Evolutionary conservation across 2,888 invertebrate species (phyloP), one percentile per base, ranked within the genome.

Genomic region (Allophyes oxyacanthae): DNA sequence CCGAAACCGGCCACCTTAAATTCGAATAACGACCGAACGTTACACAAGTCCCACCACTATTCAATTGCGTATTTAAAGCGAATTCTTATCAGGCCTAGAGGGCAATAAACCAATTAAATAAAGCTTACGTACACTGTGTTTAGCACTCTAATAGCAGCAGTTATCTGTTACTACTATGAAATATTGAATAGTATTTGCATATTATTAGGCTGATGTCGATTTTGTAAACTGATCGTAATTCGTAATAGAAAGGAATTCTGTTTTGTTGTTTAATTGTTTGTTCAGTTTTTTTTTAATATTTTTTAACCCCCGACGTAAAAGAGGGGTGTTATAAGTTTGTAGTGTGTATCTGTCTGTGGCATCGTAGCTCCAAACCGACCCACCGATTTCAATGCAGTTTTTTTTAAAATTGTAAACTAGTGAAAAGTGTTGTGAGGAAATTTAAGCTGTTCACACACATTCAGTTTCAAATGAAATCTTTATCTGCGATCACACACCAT

Each of bases 21-120:
- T 65, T 65, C 44, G 34, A 30, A 9, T 45, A 45, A 61, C 20
- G 48, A 41, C 40, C 13, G 8, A 8, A 5, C 46, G 32, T 43
- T 34, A 48, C 38, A 38, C 37, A 41, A 45, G 14, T 45, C 51
- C 32, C 65, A 67, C 32, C 61, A 66, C 62, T 67, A 65, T 14
- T 14, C 8, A 20, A 20, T 4, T 4, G 43, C 6, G 7, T 49
- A 46, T 38, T 13, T 33, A 42, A 48, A 48, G 53, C 13, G 32
- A 43, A 32, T 36, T 61, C 42, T 57, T 59, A 68, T 61, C 61
- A 48, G 11, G 56, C 30, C 30, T 30, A 38, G 42, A 49, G 14
- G 41, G 28, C 59, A 60, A 72, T 72, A 62, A 72, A 72, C 54
- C 49, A 64, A 68, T 64, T 68, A 64, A 72, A 58, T 72, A 61